Conservation (phyloP, 2,113 vertebrate genomes). For the Grantiella picta region DNA sequence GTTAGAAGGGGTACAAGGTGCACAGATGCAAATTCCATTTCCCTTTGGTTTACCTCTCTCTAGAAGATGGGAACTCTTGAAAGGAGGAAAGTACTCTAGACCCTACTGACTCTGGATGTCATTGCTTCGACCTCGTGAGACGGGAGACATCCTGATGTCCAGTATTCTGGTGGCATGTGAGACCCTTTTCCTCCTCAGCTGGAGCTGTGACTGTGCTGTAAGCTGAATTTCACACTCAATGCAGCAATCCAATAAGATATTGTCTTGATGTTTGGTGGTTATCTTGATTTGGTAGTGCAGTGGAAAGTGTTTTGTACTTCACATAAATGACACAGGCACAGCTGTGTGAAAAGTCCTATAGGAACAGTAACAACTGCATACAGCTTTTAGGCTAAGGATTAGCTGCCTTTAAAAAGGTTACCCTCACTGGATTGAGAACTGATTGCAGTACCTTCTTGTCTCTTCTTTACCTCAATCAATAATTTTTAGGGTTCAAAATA, state of each 20-base stretch:
- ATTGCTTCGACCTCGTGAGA: neutral
- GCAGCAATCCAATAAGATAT: neutral
- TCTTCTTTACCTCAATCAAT: constrained; percentile 41
- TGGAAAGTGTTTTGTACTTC: neutral
- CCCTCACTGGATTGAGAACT: constrained; percentile 3
- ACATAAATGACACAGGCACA: neutral
- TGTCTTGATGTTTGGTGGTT: constrained; percentile 10
- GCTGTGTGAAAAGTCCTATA: neutral
- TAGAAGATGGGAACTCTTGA: neutral
- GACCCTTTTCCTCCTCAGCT: neutral
- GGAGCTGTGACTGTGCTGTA: neutral
- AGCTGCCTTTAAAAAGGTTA: constrained; percentile 5
- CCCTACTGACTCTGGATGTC: neutral
- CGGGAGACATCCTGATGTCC: neutral
- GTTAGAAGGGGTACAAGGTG: neutral
- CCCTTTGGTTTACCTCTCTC: neutral
- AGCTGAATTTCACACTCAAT: neutral
- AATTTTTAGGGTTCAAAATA: constrained; percentile 42
- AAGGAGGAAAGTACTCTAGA: neutral
- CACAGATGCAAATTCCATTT: neutral
- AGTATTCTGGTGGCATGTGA: neutral
- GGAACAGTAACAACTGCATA: neutral
- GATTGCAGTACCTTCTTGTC: constrained; percentile 15
- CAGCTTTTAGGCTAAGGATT: constrained; percentile 27
- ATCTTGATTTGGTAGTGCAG: constrained; percentile 29